Evolutionary conservation across 2,797 vertebrate genomes (phyloP).

Genomic region (Pelochelys cantorii): DNA sequence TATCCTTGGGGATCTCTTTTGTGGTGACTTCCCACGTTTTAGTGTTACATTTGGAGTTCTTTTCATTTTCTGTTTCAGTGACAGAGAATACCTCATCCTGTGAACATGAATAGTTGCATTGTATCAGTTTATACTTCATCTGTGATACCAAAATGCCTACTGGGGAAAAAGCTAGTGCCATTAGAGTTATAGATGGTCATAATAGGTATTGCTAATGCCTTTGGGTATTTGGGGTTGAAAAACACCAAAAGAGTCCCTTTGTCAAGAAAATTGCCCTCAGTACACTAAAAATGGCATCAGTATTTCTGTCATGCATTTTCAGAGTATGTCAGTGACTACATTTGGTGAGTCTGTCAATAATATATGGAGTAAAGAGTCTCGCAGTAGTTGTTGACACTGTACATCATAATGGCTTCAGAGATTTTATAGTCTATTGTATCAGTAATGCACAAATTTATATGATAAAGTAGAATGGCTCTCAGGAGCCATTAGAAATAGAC

Average conservation of each 20-base stretch:
- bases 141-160: background rate
- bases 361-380: background rate
- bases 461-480: background rate
- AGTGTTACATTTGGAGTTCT: background rate
- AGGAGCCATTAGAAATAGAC: background rate
- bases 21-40: background rate
- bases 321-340: background rate
- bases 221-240: background rate
- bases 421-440: background rate
- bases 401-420: background rate
- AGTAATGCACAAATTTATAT: background rate
- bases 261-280: background rate
- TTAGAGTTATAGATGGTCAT: background rate
- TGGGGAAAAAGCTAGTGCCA: background rate
- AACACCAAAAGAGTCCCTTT: background rate
- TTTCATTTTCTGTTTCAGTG: slow-evolving; percentile 20
- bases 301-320: slow-evolving; percentile 17
- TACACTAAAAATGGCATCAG: background rate
- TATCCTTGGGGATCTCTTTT: background rate
- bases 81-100: background rate
- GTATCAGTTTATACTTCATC: background rate
- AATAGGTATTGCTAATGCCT: background rate
- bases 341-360: background rate
- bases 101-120: background rate
- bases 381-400: accelerated